Evolutionary conservation across 2,888 invertebrate genomes (phyloP).

Genomic region (Volucella bombylans): DNA sequence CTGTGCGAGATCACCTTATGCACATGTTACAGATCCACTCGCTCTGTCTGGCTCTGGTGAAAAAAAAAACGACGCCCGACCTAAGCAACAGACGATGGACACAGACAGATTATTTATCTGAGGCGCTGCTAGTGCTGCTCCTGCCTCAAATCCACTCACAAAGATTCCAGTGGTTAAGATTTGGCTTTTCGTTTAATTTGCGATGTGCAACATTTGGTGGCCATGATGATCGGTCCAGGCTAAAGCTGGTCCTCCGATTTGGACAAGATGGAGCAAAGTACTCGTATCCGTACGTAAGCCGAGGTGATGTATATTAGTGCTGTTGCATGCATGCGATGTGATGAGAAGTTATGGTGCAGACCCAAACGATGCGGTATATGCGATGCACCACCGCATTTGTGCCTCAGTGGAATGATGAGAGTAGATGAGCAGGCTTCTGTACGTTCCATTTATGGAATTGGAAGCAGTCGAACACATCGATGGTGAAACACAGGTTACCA

Average conservation of each 20-base stretch:
- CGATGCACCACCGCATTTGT: slow-evolving; percentile 19
- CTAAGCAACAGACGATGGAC: slow-evolving; percentile 35
- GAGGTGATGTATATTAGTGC: slow-evolving; percentile 70
- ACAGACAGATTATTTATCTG: slow-evolving; percentile 71
- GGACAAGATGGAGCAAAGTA: slow-evolving; percentile 59
- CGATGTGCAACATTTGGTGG: slow-evolving; percentile 73
- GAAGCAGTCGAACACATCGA: slow-evolving; percentile 71
- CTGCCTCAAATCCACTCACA: slow-evolving; percentile 15
- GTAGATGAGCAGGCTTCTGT: slow-evolving; percentile 68
- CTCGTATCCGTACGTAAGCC: slow-evolving; percentile 51
- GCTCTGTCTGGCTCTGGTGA: slow-evolving; percentile 33
- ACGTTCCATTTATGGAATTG: slow-evolving; percentile 73
- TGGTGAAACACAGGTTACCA: slow-evolving; percentile 42
- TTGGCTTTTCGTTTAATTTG: slow-evolving; percentile 73
- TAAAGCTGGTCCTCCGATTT: slow-evolving; percentile 21
- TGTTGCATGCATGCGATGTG: slow-evolving; percentile 73
- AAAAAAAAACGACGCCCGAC: slow-evolving; percentile 45
- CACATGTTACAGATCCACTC: slow-evolving; percentile 60
- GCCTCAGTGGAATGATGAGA: slow-evolving; percentile 59
- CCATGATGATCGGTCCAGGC: slow-evolving; percentile 64
- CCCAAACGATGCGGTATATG: slow-evolving; percentile 33
- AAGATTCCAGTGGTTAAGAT: slow-evolving; percentile 66
- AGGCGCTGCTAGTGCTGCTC: slow-evolving; percentile 58
- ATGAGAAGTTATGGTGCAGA: slow-evolving; percentile 71
- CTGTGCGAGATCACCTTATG: slow-evolving; percentile 65